Base-by-base conservation (phyloP, 2,888 invertebrate genomes). In the Apomyelois bistriatella region DNA sequence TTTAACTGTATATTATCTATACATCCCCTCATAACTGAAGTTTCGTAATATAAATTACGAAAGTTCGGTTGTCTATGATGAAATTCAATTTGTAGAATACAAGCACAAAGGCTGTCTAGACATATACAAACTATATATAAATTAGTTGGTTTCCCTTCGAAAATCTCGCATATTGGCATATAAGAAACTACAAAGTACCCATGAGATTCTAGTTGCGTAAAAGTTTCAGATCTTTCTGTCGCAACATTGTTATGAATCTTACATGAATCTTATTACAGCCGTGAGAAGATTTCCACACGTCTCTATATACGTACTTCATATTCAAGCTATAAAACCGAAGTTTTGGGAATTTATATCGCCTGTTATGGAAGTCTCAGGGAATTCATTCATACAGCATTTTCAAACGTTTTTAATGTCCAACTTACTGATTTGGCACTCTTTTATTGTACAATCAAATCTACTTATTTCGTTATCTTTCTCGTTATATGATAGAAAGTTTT, bases 341-440 rank as follows among this genome's bases (percentile, higher is more conserved):
- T 76, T 72, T 65, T 58, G 48, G 59, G 68, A 79, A 72, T 76
- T 73, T 64, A 58, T 66, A 70, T 60, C 62, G 58, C 56, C 56
- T 58, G 59, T 58, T 56, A 64, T 63, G 61, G 9, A 32, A 8
- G 12, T 63, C 58, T 10, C 32, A 32, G 58, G 61, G 56, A 62
- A 71, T 73, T 73, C 75, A 67, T 62, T 71, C 59, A 65, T 63
- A 64, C 63, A 72, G 77, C 74, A 74, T 75, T 79, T 81, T 82
- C 81, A 81, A 82, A 81, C 80, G 70, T 72, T 70, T 55, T 57
- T 58, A 56, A 53, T 55, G 56, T 55, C 49, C 53, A 40, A 3
- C 5, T 7, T 38, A 22, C 22, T 22, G 5, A 22, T 22, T 5
- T 22, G 22, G 22, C 2, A 22, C 22, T 22, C 22, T 22, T n/a